These are phyloP conservation scores for Leuciscus waleckii DNA, from an alignment of 2,797 vertebrate genomes.

Conservation along the genomic window DNA sequence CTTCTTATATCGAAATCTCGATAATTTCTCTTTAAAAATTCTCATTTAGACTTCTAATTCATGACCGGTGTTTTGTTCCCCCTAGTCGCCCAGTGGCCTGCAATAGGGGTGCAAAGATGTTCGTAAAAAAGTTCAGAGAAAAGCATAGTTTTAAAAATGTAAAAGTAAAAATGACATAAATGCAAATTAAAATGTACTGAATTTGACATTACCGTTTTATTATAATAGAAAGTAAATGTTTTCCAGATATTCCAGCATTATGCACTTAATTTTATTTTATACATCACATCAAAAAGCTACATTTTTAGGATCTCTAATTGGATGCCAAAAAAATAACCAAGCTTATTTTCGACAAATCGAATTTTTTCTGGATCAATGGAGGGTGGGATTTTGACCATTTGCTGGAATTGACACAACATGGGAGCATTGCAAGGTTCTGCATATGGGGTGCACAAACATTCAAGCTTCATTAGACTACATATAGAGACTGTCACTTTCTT, in stretches of 20 bases:
- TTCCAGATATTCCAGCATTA: neutral
- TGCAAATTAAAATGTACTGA: neutral
- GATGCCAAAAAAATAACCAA: neutral
- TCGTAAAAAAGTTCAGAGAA: neutral
- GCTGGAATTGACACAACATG: neutral
- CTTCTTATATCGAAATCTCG: no score
- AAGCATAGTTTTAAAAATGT: neutral
- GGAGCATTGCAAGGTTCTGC: neutral
- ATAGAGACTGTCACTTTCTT: conserved; percentile 24
- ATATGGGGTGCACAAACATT: neutral
- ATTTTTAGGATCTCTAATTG: neutral
- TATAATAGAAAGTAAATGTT: neutral
- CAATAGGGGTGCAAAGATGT: neutral
- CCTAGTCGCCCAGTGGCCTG: neutral
- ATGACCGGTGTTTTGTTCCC: no score
- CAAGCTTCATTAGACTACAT: conserved; percentile 41
- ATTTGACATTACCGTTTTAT: neutral
- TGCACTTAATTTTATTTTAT: neutral
- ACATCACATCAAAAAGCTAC: neutral
- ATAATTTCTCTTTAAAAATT: no score
- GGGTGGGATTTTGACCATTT: conserved; percentile 22
- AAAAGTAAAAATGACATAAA: neutral
- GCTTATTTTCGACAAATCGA: neutral
- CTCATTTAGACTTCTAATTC: no score
- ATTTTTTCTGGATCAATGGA: conserved; percentile 1